Percentiles rank a stretch among this genome's conserved stretches.
phyloP scores from a whole-genome alignment of 2,888 invertebrate species.

The Phyto melanocephala region DNA sequence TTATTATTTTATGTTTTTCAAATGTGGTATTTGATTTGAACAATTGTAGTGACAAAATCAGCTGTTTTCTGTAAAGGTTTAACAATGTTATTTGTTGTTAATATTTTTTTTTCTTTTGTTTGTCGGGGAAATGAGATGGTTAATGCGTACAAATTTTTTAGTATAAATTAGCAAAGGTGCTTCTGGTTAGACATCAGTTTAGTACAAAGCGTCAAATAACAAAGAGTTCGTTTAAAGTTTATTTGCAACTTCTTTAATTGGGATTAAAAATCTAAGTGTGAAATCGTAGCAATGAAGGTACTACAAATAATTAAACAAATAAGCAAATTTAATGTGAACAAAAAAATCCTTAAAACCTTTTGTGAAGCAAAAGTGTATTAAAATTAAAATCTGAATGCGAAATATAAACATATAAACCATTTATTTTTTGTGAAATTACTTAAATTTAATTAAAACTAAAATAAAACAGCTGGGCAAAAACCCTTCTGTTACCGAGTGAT shows the following conservation, averaged over 20 bases:
- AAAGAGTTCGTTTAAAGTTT: slow-evolving; percentile 69
- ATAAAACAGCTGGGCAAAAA: too few relatives aligned
- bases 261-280: slow-evolving; percentile 73
- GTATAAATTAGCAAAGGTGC: slow-evolving; percentile 74
- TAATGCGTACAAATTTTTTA: neutral
- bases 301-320: slow-evolving; percentile 5
- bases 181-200: slow-evolving; percentile 72
- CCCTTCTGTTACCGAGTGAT: too few relatives aligned
- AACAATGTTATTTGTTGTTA: neutral
- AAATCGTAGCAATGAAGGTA: slow-evolving; percentile 78
- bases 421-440: too few relatives aligned
- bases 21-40: neutral
- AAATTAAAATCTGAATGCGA: neutral
- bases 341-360: neutral
- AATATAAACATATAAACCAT: too few relatives aligned
- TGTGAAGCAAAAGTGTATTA: neutral
- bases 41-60: slow-evolving; percentile 22
- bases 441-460: too few relatives aligned
- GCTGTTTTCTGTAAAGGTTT: slow-evolving; percentile 42
- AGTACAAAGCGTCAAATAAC: slow-evolving; percentile 70
- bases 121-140: neutral
- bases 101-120: neutral
- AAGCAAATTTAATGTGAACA: neutral
- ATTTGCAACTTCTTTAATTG: slow-evolving; percentile 67
- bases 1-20: slow-evolving; percentile 13